phyloP scores from a whole-genome alignment of 2,888 invertebrate genomes.

The Xanthia togata region DNA sequence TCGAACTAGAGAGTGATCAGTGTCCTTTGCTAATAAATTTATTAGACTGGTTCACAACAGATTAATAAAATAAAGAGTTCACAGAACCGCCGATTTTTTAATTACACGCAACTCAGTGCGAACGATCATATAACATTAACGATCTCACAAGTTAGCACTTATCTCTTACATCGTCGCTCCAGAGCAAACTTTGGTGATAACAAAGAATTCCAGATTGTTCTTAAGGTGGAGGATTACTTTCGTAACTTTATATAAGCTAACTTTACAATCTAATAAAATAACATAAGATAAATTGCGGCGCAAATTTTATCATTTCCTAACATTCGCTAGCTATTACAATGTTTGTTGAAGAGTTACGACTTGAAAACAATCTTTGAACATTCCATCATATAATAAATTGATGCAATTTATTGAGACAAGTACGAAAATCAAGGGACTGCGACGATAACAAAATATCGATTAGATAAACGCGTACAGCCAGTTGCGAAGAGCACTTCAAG shows the following conservation, averaged over 20 bases:
- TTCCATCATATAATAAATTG: slow-evolving; percentile 39
- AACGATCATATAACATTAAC: slow-evolving; percentile 70
- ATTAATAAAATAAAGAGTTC: not conserved
- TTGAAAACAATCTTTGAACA: slow-evolving; percentile 50
- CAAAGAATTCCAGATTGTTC: slow-evolving; percentile 62
- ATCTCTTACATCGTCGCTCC: slow-evolving; percentile 65
- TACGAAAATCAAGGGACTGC: slow-evolving; percentile 45
- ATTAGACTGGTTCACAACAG: not conserved
- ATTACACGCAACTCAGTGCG: slow-evolving; percentile 28
- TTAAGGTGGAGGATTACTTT: slow-evolving; percentile 55
- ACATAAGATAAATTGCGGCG: slow-evolving; percentile 58
- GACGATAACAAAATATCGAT: slow-evolving; percentile 53
- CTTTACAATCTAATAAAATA: slow-evolving; percentile 67
- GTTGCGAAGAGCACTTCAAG: slow-evolving; percentile 51
- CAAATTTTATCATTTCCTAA: slow-evolving; percentile 53
- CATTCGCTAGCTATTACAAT: slow-evolving; percentile 32
- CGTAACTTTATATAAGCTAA: slow-evolving; percentile 67
- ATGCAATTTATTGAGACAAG: slow-evolving; percentile 44
- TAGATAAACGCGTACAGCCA: slow-evolving; percentile 53
- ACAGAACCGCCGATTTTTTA: not conserved
- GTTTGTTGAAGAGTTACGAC: slow-evolving; percentile 34
- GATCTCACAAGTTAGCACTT: slow-evolving; percentile 72
- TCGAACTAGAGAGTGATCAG: not conserved
- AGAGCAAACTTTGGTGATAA: slow-evolving; percentile 69
- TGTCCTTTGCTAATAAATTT: not conserved